Percentiles rank a stretch among this genome's conserved stretches.
These are phyloP conservation scores for Polietes domitor DNA, from an alignment of 2,888 invertebrate genomes.

Conservation along the genomic window DNA sequence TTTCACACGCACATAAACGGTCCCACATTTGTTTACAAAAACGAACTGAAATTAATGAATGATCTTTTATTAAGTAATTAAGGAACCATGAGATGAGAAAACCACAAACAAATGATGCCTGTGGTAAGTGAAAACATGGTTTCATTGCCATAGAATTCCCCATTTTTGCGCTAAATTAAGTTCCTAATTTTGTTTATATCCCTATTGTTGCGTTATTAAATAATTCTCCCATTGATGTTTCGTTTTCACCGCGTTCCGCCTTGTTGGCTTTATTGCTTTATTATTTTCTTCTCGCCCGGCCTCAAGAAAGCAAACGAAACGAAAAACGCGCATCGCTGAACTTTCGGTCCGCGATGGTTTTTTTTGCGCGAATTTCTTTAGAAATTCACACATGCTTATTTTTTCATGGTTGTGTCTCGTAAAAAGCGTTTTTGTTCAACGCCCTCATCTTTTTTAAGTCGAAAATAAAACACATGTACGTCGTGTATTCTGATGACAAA, in stretches of 20 bases:
- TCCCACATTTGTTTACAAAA: constrained; percentile 52
- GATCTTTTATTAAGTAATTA: constrained; percentile 24
- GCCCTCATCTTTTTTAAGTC: constrained; percentile 50
- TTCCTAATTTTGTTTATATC: not conserved
- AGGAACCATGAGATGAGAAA: not conserved
- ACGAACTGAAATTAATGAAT: not conserved
- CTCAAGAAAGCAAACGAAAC: not conserved
- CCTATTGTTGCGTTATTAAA: not conserved
- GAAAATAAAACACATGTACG: constrained; percentile 55
- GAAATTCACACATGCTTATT: constrained; percentile 37
- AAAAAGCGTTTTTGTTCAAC: constrained; percentile 45
- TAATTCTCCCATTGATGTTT: constrained; percentile 14
- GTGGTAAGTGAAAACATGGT: not conserved
- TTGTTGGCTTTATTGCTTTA: constrained; percentile 46
- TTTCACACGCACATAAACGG: constrained; percentile 52
- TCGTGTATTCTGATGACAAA: constrained; percentile 62
- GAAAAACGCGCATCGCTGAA: not conserved
- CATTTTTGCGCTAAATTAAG: too few relatives aligned
- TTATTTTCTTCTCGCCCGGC: not conserved
- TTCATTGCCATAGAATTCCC: not conserved
- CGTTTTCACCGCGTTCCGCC: constrained; percentile 31
- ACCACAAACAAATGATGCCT: not conserved
- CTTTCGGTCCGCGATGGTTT: constrained; percentile 16
- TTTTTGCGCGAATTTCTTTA: constrained; percentile 27
- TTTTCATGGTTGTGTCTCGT: constrained; percentile 14